These are phyloP conservation scores for Sesia apiformis DNA, from an alignment of 2,888 invertebrate genomes.

Conservation along the genomic window DNA sequence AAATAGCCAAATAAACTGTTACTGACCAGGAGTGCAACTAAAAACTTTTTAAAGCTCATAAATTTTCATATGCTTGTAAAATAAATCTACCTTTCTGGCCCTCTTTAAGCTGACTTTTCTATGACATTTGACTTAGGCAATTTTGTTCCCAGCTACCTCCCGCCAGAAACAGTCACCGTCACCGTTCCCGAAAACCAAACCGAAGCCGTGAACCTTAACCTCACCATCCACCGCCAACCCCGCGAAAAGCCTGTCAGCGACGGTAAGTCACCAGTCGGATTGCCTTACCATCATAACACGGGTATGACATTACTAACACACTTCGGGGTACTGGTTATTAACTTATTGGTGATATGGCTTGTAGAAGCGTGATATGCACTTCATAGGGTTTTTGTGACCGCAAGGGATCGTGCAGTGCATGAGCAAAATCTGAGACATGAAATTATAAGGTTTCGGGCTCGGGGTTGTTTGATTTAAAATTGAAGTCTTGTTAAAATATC, in stretches of 20 bases:
- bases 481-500: no score
- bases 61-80: no score
- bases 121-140: not conserved
- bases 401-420: no score
- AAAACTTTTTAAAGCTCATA: no score
- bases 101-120: no score
- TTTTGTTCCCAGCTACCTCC: slow-evolving; percentile 27
- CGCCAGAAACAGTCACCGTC: slow-evolving; percentile 18
- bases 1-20: no score
- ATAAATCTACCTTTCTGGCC: no score
- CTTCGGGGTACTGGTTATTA: slow-evolving; percentile 32
- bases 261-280: slow-evolving; percentile 40
- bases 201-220: slow-evolving; percentile 20
- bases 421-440: no score
- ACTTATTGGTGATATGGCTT: slow-evolving; percentile 35
- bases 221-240: slow-evolving; percentile 32
- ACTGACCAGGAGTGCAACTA: no score
- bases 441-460: no score
- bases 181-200: slow-evolving; percentile 43
- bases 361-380: slow-evolving; percentile 20
- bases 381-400: no score
- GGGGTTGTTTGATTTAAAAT: no score
- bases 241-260: slow-evolving; percentile 21
- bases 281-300: slow-evolving; percentile 36
- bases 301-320: slow-evolving; percentile 37